Conservation (phyloP, 2,888 invertebrate species). For the Slavum lentiscoides region DNA sequence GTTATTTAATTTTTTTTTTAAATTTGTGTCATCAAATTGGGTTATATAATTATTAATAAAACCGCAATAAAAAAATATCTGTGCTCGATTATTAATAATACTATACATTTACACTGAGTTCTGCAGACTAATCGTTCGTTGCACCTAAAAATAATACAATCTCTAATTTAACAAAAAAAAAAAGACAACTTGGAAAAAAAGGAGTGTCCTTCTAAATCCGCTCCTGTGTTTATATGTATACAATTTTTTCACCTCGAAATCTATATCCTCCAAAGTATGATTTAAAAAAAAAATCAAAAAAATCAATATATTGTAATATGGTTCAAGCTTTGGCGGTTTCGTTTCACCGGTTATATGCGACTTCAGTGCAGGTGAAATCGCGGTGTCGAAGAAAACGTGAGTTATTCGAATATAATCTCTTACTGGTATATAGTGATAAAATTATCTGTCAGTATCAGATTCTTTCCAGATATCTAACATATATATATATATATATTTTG, state of each 20-base stretch:
- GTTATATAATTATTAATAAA: too few species aligned
- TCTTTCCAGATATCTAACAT: background rate
- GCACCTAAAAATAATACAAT: too few species aligned
- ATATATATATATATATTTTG: constrained; percentile 4
- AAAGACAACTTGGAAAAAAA: too few species aligned
- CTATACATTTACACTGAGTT: too few species aligned
- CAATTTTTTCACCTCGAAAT: background rate
- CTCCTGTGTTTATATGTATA: too few species aligned
- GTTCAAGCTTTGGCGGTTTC: background rate
- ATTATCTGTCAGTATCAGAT: constrained; percentile 49
- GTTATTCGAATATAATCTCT: constrained; percentile 18
- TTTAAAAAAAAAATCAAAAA: background rate
- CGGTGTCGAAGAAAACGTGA: background rate
- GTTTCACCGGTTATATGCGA: background rate
- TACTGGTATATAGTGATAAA: background rate
- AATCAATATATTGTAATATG: constrained; percentile 1
- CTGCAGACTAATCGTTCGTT: too few species aligned
- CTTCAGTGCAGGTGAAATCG: background rate
- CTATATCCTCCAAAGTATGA: background rate
- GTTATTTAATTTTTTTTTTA: too few species aligned
- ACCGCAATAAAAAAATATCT: too few species aligned
- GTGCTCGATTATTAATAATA: too few species aligned
- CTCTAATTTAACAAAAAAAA: too few species aligned
- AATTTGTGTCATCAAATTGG: too few species aligned
- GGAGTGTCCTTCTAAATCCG: too few species aligned